A percentile compares a stretch with the other conserved stretches of the same genome.
phyloP scores from a whole-genome alignment of 2,888 invertebrate genomes.

The Archips xylosteana region DNA sequence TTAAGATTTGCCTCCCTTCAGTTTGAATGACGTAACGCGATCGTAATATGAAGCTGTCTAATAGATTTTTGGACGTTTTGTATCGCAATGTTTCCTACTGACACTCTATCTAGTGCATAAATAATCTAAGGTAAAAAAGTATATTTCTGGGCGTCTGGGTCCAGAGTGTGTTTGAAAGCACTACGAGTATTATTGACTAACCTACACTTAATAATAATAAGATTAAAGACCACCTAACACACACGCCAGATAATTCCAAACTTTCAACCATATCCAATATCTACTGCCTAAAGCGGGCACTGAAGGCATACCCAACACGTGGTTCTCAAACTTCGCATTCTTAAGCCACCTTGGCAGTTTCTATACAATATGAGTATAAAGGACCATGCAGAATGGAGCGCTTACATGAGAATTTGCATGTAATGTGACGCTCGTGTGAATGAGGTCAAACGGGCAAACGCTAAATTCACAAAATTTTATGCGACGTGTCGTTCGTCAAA shows the following conservation, averaged over 20 bases:
- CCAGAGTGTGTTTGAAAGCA: neutral
- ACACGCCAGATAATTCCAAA: neutral
- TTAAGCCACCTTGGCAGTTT: neutral
- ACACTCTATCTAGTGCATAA: no score
- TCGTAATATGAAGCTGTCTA: no score
- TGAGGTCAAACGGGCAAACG: neutral
- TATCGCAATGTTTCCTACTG: no score
- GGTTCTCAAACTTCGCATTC: neutral
- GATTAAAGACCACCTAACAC: neutral
- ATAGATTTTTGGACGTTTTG: no score
- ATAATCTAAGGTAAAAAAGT: no score
- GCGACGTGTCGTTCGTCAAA: neutral
- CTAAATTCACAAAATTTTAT: neutral
- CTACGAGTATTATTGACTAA: no score
- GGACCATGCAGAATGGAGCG: neutral
- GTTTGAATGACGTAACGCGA: no score
- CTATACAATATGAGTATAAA: neutral
- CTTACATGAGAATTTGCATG: neutral
- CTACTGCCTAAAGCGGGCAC: neutral
- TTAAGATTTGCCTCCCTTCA: no score
- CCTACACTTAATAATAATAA: no score
- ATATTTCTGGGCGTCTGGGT: neutral
- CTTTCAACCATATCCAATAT: neutral
- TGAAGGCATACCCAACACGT: neutral
- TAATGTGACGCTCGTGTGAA: slow-evolving; percentile 1